Evolutionary conservation across 2,888 invertebrate genomes (phyloP).

Genomic region (Entomobrya multifasciata): DNA sequence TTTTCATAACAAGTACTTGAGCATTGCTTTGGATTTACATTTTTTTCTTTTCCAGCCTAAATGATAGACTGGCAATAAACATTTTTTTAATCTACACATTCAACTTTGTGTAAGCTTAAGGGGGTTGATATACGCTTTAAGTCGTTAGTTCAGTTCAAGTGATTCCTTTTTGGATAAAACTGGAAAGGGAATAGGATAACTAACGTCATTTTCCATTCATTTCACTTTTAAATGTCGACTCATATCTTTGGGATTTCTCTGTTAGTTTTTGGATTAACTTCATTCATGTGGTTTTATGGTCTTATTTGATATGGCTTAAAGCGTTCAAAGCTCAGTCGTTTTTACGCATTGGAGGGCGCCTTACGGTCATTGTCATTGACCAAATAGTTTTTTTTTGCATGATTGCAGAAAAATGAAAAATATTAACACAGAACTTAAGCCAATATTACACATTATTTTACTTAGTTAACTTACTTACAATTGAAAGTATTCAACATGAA

Average conservation of each 20-base stretch:
- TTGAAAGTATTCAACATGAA: slow-evolving; percentile 53
- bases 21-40: neutral
- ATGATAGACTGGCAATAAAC: slow-evolving; percentile 4
- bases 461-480: neutral
- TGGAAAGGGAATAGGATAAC: neutral
- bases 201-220: slow-evolving; percentile 34
- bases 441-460: neutral
- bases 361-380: neutral
- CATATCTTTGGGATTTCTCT: neutral
- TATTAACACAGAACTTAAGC: neutral
- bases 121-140: slow-evolving; percentile 15
- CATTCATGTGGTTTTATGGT: neutral
- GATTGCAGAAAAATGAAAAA: neutral
- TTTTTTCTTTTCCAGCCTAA: neutral
- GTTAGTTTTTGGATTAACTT: slow-evolving; percentile 44
- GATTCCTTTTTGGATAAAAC: neutral
- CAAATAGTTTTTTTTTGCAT: neutral
- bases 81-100: neutral
- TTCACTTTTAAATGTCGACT: slow-evolving; percentile 17
- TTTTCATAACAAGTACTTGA: slow-evolving; percentile 36
- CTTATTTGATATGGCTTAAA: neutral
- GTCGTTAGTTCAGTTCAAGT: slow-evolving; percentile 6
- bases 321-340: too few relatives aligned
- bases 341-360: too few relatives aligned
- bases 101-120: slow-evolving; percentile 38